These are phyloP conservation scores for Clarias magur DNA, from an alignment of 2,113 vertebrate genomes.

Conservation along the genomic window DNA sequence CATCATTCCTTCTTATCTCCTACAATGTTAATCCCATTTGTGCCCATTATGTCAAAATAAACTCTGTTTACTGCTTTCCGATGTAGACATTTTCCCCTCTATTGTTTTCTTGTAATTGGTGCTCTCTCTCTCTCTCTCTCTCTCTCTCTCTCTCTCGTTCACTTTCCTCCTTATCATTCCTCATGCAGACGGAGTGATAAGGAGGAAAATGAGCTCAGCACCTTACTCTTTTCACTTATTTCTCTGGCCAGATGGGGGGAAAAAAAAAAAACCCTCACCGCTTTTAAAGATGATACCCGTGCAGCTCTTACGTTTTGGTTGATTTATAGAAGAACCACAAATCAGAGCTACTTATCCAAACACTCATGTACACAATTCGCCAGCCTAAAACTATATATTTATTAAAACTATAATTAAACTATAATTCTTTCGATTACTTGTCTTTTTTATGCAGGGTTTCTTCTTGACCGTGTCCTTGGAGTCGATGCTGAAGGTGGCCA, in stretches of 20 bases:
- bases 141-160: background rate
- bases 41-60: constrained; percentile 46
- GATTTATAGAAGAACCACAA: background rate
- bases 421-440: constrained; percentile 49
- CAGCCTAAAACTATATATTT: background rate
- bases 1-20: constrained; percentile 50
- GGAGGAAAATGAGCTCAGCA: constrained; percentile 24
- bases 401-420: too few species aligned
- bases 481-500: constrained; percentile 92
- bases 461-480: constrained; percentile 95
- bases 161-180: constrained; percentile 14
- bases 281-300: constrained; percentile 7
- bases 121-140: background rate
- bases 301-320: background rate
- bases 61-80: constrained; percentile 40
- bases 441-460: constrained; percentile 80
- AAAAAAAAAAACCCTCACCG: background rate
- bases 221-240: background rate
- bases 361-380: background rate
- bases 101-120: constrained; percentile 21
- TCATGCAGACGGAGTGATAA: constrained; percentile 11
- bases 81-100: constrained; percentile 14
- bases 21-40: constrained; percentile 50
- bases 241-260: background rate
- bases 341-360: background rate